These are phyloP conservation scores for Parambassis ranga DNA, from an alignment of 2,797 vertebrate genomes.

Conservation along the genomic window DNA sequence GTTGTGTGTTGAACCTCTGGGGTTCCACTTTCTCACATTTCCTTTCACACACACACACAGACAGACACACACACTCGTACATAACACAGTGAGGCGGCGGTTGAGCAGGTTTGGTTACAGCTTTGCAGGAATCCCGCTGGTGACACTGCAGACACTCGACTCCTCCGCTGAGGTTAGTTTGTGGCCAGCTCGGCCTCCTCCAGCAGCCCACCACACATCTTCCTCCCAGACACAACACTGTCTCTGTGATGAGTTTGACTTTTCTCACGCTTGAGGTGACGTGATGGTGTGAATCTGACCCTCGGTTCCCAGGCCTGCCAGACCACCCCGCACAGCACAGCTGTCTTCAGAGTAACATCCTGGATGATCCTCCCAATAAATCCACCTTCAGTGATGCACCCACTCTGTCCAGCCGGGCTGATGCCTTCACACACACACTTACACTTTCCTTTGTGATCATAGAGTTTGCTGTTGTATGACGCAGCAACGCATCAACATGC, in stretches of 20 bases:
- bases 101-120: slow-evolving; percentile 50
- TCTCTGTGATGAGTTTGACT: slow-evolving; percentile 12
- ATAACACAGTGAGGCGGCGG: slow-evolving; percentile 20
- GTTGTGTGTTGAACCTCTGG: slow-evolving; percentile 25
- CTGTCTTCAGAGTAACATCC: slow-evolving; percentile 72
- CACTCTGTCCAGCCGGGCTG: too few species aligned
- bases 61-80: slow-evolving; percentile 2
- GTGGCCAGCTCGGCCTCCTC: slow-evolving; percentile 35
- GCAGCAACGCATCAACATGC: too few species aligned
- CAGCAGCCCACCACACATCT: slow-evolving; percentile 17
- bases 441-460: too few species aligned
- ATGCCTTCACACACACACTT: too few species aligned
- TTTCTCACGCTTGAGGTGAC: slow-evolving; percentile 43
- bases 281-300: slow-evolving; percentile 7
- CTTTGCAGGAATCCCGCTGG: slow-evolving; percentile 34
- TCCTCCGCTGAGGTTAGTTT: slow-evolving; percentile 30
- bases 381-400: slow-evolving; percentile 59
- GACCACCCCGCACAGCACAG: slow-evolving; percentile 65
- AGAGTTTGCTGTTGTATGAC: too few species aligned
- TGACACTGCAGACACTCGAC: slow-evolving; percentile 59
- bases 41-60: slow-evolving; percentile 2
- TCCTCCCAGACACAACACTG: slow-evolving; percentile 43
- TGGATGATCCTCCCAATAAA: slow-evolving; percentile 69
- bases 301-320: slow-evolving; percentile 57
- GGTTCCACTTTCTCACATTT: slow-evolving; percentile 47